A percentile compares a stretch with the other conserved stretches of the same genome.
Conservation (phyloP, 2,888 invertebrate genomes). For the Prosopocoilus inquinatus region DNA sequence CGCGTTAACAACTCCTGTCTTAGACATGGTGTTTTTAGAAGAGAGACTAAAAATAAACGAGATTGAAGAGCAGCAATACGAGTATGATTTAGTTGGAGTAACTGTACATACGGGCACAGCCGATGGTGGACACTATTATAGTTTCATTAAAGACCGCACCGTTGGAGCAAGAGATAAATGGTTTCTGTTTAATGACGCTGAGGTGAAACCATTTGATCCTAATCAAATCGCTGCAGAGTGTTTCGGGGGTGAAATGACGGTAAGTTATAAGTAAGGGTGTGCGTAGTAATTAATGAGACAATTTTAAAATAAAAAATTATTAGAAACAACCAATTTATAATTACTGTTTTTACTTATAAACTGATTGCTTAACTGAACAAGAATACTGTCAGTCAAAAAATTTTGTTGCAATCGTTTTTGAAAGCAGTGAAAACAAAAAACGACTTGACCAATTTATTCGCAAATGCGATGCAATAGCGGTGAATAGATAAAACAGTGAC, state of each 20-base stretch:
- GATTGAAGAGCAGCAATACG: conserved; percentile 65
- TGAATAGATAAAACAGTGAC: no score
- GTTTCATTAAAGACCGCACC: conserved; percentile 87
- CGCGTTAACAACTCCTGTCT: background rate
- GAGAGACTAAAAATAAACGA: conserved; percentile 59
- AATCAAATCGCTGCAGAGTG: conserved; percentile 93
- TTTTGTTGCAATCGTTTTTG: no score
- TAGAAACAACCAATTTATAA: no score
- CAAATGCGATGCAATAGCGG: no score
- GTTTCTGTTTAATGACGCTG: conserved; percentile 90
- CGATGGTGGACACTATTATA: conserved; percentile 95
- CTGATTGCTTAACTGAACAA: no score
- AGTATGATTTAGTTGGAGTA: conserved; percentile 72
- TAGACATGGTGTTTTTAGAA: conserved; percentile 49
- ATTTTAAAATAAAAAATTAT: no score
- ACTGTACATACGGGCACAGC: conserved; percentile 98
- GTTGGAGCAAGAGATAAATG: conserved; percentile 79
- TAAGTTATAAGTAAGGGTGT: conserved; percentile 45
- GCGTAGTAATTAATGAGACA: no score
- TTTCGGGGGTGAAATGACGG: conserved; percentile 97
- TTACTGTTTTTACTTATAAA: no score
- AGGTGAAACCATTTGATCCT: conserved; percentile 93
- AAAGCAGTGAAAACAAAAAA: no score
- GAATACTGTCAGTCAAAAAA: no score
- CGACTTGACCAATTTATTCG: no score